These are phyloP conservation scores for Xyrichtys novacula DNA, from an alignment of 2,797 vertebrate genomes.

Conservation along the genomic window DNA sequence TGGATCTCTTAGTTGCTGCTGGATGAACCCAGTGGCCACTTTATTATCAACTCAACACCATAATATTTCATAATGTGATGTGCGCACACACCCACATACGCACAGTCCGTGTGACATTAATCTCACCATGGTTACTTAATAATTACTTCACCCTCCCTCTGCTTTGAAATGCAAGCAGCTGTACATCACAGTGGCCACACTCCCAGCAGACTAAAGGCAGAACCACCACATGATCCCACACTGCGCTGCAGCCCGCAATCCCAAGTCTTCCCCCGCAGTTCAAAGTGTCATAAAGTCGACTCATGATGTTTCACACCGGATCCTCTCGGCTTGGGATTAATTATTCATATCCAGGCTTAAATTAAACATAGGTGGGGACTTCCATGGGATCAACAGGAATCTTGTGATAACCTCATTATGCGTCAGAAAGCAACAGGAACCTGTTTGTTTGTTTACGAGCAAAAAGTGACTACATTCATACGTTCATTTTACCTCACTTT, in stretches of 20 bases:
- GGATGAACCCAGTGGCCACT: constrained; percentile 15
- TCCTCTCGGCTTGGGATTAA: constrained; percentile 32
- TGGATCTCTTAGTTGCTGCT: constrained; percentile 10
- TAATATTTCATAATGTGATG: constrained; percentile 6
- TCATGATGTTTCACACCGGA: constrained; percentile 35
- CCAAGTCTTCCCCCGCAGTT: constrained; percentile 22
- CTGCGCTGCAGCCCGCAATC: constrained; percentile 10
- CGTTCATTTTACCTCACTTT: neutral
- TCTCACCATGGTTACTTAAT: constrained; percentile 25
- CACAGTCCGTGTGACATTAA: constrained; percentile 9
- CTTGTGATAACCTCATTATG: constrained; percentile 27
- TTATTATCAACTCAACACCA: constrained; percentile 28
- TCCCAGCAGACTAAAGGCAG: constrained; percentile 12
- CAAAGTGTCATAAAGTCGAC: constrained; percentile 20
- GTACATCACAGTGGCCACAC: neutral
- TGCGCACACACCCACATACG: neutral
- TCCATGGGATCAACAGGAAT: constrained; percentile 32
- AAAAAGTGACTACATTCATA: neutral
- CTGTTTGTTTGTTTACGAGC: neutral
- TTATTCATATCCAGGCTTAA: constrained; percentile 43
- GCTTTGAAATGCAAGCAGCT: constrained; percentile 21
- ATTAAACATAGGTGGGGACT: constrained; percentile 42
- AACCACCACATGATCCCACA: constrained; percentile 8
- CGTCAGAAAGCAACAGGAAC: constrained; percentile 9
- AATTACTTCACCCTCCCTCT: constrained; percentile 14